Conservation (phyloP, 2,113 vertebrate species). For the Mustelus asterias region DNA sequence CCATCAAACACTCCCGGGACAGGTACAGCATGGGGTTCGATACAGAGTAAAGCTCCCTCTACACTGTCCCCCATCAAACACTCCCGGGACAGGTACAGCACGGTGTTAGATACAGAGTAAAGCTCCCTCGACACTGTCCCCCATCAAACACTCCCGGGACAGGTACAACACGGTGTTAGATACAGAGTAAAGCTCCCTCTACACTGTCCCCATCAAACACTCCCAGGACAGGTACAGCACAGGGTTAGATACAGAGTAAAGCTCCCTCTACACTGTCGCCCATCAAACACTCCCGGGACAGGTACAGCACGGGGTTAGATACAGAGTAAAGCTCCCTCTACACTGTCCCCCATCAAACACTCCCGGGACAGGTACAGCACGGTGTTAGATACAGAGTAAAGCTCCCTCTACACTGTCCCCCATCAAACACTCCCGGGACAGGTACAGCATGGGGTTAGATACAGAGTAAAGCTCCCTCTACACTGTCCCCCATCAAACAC, state of each 20-base stretch:
- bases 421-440: background rate
- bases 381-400: background rate
- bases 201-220: too few relatives aligned
- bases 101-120: background rate
- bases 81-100: background rate
- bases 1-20: too few relatives aligned
- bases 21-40: background rate
- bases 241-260: background rate
- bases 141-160: too few relatives aligned
- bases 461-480: background rate
- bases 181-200: background rate
- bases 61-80: too few relatives aligned
- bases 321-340: background rate
- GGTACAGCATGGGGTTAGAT: background rate
- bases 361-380: background rate
- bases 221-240: background rate
- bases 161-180: background rate
- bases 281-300: background rate
- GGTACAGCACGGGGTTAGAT: background rate
- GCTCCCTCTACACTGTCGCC: background rate
- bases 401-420: background rate
- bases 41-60: background rate
- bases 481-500: too few relatives aligned
- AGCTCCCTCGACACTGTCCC: background rate
- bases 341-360: too few relatives aligned